Evolutionary conservation across 2,113 vertebrate genomes (phyloP).

Genomic region (Prunella fulvescens): DNA sequence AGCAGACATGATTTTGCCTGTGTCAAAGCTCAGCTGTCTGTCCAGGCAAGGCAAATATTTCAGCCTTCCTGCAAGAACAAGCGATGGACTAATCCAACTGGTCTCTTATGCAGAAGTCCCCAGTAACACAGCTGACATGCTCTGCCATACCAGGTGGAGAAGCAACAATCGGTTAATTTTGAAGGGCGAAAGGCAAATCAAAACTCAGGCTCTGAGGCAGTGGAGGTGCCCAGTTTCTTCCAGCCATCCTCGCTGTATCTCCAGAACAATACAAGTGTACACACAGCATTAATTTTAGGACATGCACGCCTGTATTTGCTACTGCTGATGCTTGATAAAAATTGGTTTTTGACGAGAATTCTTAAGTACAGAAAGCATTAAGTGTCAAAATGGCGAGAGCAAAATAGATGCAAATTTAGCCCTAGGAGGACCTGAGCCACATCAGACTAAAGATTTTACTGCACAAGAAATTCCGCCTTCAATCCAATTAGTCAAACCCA

Average conservation of each 20-base stretch:
- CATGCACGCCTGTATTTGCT: conserved; percentile 57
- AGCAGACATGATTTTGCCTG: conserved; percentile 49
- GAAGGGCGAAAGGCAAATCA: conserved; percentile 59
- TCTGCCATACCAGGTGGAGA: conserved; percentile 56
- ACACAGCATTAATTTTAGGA: conserved; percentile 53
- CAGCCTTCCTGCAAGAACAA: conserved; percentile 59
- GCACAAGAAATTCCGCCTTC: conserved; percentile 52
- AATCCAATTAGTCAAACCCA: background rate
- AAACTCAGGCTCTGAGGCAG: conserved; percentile 22
- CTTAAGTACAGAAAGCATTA: conserved; percentile 17
- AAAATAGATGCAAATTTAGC: conserved; percentile 40
- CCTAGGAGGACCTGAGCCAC: conserved; percentile 32
- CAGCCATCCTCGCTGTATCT: conserved; percentile 40
- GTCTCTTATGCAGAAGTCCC: conserved; percentile 63
- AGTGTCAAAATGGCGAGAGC: background rate
- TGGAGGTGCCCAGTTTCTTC: conserved; percentile 49
- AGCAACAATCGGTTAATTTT: conserved; percentile 53
- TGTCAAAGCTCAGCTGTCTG: conserved; percentile 48
- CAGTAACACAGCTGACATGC: conserved; percentile 56
- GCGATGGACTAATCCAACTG: conserved; percentile 62
- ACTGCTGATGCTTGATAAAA: conserved; percentile 20
- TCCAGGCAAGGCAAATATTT: conserved; percentile 61
- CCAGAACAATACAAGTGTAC: conserved; percentile 64
- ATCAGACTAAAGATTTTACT: background rate
- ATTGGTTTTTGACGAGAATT: background rate